Conservation (phyloP, 2,888 invertebrate species). For the Omphaloscelis lunosa region DNA sequence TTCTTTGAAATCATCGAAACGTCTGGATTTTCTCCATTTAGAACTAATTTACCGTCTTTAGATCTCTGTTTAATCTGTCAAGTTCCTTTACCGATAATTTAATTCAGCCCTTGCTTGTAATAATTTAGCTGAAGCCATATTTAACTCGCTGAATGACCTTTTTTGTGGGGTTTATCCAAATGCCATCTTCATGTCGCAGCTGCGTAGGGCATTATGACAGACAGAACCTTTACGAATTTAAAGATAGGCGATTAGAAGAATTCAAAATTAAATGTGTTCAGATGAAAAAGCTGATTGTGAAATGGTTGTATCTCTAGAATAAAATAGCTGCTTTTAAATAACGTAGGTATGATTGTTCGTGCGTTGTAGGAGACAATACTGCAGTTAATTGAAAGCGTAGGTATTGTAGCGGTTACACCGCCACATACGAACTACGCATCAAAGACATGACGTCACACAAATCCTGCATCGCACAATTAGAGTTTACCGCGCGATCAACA, state of each 20-base stretch:
- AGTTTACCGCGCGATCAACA: too few relatives aligned
- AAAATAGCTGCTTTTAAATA: too few relatives aligned
- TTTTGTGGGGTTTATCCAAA: conserved; percentile 40
- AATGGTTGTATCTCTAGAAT: too few relatives aligned
- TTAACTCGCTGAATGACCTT: conserved; percentile 39
- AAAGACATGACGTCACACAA: too few relatives aligned
- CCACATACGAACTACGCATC: too few relatives aligned
- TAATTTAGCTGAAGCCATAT: conserved; percentile 22
- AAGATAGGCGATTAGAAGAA: conserved; percentile 22
- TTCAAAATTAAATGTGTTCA: not conserved
- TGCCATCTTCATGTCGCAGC: conserved; percentile 45
- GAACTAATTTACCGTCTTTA: conserved; percentile 9
- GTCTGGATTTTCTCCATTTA: not conserved
- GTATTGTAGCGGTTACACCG: too few relatives aligned
- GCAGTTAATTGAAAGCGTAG: too few relatives aligned
- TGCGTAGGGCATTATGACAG: conserved; percentile 25
- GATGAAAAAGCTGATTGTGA: not conserved
- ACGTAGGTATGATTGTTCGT: too few relatives aligned
- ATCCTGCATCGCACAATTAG: too few relatives aligned
- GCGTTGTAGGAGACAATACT: too few relatives aligned
- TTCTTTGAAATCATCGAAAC: not conserved
- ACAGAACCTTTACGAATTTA: conserved; percentile 7
- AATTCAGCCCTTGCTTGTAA: conserved; percentile 14
- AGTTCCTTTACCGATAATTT: conserved; percentile 40
- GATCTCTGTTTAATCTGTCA: conserved; percentile 22